Conservation (phyloP, 2,797 vertebrate genomes). For the Rhadinocentrus ornatus region DNA sequence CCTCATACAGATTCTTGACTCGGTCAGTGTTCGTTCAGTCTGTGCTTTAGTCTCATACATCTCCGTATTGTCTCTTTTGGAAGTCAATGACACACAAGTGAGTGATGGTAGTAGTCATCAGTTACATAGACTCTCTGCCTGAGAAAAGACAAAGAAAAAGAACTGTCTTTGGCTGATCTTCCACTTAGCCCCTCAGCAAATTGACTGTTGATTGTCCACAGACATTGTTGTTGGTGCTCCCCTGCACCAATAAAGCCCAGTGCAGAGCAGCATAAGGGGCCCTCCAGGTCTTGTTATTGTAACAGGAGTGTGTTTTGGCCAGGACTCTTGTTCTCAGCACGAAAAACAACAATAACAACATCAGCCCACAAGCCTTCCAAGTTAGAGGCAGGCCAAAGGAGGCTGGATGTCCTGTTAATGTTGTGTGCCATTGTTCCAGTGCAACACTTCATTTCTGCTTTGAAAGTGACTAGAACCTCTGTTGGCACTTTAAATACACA, state of each 20-base stretch:
- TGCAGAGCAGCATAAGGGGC: slow-evolving; percentile 48
- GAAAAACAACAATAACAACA: slow-evolving; percentile 82
- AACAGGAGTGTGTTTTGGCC: slow-evolving; percentile 74
- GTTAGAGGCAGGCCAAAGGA: slow-evolving; percentile 50
- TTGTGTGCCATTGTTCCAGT: slow-evolving; percentile 40
- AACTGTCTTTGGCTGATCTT: slow-evolving; percentile 58
- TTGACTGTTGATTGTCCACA: slow-evolving; percentile 77
- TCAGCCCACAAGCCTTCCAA: slow-evolving; percentile 63
- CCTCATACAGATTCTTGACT: neutral
- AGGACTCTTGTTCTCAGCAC: slow-evolving; percentile 67
- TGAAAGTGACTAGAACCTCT: slow-evolving; percentile 52
- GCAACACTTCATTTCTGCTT: slow-evolving; percentile 52
- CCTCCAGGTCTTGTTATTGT: slow-evolving; percentile 75
- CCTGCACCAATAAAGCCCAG: slow-evolving; percentile 60
- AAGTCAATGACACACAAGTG: slow-evolving; percentile 29
- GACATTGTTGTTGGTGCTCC: slow-evolving; percentile 66
- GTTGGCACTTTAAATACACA: slow-evolving; percentile 25
- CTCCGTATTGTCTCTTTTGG: slow-evolving; percentile 25
- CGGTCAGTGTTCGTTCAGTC: slow-evolving; percentile 4
- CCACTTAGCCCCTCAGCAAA: slow-evolving; percentile 64
- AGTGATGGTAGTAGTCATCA: slow-evolving; percentile 38
- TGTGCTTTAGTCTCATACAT: slow-evolving; percentile 21
- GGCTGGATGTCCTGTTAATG: slow-evolving; percentile 51
- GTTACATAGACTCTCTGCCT: slow-evolving; percentile 36
- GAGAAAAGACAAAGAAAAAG: slow-evolving; percentile 45